A percentile compares a stretch with the other conserved stretches of the same genome.
phyloP scores from a whole-genome alignment of 2,797 vertebrate species.

The Echeneis naucrates region DNA sequence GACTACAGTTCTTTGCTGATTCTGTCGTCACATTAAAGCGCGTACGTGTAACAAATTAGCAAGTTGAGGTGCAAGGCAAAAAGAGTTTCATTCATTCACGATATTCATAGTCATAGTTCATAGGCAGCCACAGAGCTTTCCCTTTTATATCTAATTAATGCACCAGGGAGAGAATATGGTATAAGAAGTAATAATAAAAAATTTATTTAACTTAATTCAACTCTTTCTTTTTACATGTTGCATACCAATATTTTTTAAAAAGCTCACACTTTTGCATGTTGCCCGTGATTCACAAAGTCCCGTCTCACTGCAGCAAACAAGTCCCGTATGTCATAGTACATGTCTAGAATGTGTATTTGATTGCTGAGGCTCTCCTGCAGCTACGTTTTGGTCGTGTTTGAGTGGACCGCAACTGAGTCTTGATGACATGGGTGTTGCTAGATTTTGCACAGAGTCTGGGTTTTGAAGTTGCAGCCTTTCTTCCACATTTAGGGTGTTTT shows the following conservation, averaged over 20 bases:
- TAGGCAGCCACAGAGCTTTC: neutral
- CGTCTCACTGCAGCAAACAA: slow-evolving; percentile 39
- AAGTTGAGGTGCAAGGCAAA: slow-evolving; percentile 41
- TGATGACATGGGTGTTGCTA: slow-evolving; percentile 81
- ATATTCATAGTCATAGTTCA: slow-evolving; percentile 4
- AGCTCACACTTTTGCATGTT: slow-evolving; percentile 7
- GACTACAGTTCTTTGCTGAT: too few relatives aligned
- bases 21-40: too few relatives aligned
- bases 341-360: slow-evolving; percentile 85
- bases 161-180: neutral
- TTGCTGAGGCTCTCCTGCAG: slow-evolving; percentile 82
- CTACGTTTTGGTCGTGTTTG: slow-evolving; percentile 78
- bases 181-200: slow-evolving; percentile 9
- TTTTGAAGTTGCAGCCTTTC: slow-evolving; percentile 81
- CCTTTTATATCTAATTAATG: slow-evolving; percentile 15
- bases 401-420: slow-evolving; percentile 82
- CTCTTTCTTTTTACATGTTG: slow-evolving; percentile 20
- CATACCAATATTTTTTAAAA: neutral
- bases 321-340: slow-evolving; percentile 30
- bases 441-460: slow-evolving; percentile 82
- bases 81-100: slow-evolving; percentile 4
- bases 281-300: slow-evolving; percentile 68
- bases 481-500: slow-evolving; percentile 85
- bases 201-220: neutral
- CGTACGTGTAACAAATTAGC: slow-evolving; percentile 11